A percentile compares a stretch with the other conserved stretches of the same genome.
Evolutionary conservation across 2,888 invertebrate species (phyloP).

Genomic region (Andrena haemorrhoa): DNA sequence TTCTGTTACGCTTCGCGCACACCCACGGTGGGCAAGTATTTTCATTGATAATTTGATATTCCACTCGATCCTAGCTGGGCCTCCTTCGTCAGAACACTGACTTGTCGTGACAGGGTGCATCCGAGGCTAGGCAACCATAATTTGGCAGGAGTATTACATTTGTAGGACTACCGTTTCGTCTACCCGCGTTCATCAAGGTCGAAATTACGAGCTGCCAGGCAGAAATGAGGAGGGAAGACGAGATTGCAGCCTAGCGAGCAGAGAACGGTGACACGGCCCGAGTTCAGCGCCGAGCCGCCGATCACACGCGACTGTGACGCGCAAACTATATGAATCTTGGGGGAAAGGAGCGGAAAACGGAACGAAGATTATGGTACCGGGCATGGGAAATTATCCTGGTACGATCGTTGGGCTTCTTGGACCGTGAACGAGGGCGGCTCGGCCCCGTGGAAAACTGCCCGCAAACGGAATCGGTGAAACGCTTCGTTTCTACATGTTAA

Average conservation of each 20-base stretch:
- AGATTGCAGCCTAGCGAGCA: slow-evolving; percentile 43
- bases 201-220: slow-evolving; percentile 56
- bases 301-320: slow-evolving; percentile 37
- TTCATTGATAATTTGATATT: no score
- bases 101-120: no score
- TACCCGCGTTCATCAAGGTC: neutral
- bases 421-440: slow-evolving; percentile 37
- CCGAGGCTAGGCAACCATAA: no score
- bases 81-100: no score
- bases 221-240: slow-evolving; percentile 44
- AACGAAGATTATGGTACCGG: slow-evolving; percentile 55
- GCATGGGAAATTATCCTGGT: slow-evolving; percentile 58
- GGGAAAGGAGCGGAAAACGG: slow-evolving; percentile 39
- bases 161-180: no score
- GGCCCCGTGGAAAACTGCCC: slow-evolving; percentile 21
- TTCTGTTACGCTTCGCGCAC: neutral
- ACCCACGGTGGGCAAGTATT: no score
- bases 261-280: slow-evolving; percentile 39
- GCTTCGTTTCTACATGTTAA: neutral
- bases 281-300: slow-evolving; percentile 39
- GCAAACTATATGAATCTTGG: slow-evolving; percentile 47
- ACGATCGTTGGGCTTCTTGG: slow-evolving; percentile 22
- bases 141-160: no score
- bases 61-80: no score
- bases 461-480: neutral